A percentile compares a stretch with the other conserved stretches of the same genome.
Evolutionary conservation across 2,113 vertebrate genomes (phyloP).

Genomic region (Hippocampus abdominalis): DNA sequence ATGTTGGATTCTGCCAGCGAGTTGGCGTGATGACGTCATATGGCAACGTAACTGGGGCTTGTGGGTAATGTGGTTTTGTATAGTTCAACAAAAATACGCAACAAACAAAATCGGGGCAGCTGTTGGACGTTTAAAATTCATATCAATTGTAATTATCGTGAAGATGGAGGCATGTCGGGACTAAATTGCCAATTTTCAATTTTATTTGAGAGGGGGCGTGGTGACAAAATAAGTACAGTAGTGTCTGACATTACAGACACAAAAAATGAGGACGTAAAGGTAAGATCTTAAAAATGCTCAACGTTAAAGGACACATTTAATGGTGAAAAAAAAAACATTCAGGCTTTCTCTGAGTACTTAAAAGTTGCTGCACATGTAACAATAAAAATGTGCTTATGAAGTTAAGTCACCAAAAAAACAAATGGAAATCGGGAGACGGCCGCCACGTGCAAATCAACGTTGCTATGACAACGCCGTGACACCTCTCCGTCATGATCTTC

Average conservation of each 20-base stretch:
- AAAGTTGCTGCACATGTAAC: not conserved
- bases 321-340: not conserved
- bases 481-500: conserved; percentile 29
- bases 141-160: no score
- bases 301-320: not conserved
- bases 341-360: not conserved
- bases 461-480: conserved; percentile 51
- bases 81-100: not conserved
- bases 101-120: not conserved
- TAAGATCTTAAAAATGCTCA: not conserved
- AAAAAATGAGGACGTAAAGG: not conserved
- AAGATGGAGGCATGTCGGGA: no score
- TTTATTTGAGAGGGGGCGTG: no score
- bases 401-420: conserved; percentile 3
- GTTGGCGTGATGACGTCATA: conserved; percentile 30
- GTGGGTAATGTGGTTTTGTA: conserved; percentile 58
- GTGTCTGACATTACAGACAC: not conserved
- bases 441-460: conserved; percentile 15
- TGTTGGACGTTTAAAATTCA: no score
- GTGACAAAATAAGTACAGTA: no score
- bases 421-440: conserved; percentile 13
- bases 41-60: not conserved
- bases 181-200: no score
- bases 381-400: not conserved
- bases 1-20: conserved; percentile 55